Percentiles rank a stretch among this genome's conserved stretches.
phyloP scores from a whole-genome alignment of 2,888 invertebrate species.

The Lysandra coridon region DNA sequence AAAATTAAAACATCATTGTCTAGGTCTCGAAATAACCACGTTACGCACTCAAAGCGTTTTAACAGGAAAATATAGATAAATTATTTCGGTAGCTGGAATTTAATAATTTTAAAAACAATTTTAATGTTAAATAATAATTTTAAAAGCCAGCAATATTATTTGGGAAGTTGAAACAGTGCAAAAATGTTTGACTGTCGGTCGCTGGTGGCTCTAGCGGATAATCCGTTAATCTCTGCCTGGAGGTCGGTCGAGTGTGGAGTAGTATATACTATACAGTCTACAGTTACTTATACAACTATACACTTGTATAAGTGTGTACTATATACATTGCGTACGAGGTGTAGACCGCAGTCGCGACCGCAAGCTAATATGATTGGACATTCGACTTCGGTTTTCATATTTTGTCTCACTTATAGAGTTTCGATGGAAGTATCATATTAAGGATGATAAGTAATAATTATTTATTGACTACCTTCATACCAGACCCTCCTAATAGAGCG shows the following conservation, averaged over 20 bases:
- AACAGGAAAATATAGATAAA: background rate
- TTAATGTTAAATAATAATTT: background rate
- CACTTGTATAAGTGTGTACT: background rate
- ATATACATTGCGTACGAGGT: background rate
- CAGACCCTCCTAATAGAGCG: too few relatives aligned
- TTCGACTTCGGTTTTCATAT: background rate
- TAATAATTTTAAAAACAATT: too few relatives aligned
- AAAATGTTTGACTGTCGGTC: background rate
- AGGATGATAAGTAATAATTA: too few relatives aligned
- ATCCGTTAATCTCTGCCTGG: conserved; percentile 36
- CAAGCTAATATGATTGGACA: background rate
- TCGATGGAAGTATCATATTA: too few relatives aligned
- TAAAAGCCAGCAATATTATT: background rate
- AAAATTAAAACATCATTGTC: background rate
- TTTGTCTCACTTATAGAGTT: background rate
- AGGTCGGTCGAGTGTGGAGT: conserved; percentile 33
- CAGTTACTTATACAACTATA: background rate
- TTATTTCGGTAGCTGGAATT: background rate
- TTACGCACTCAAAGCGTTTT: background rate
- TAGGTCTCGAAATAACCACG: background rate
- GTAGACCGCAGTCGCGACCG: background rate
- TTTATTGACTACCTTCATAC: too few relatives aligned
- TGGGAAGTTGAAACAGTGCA: background rate
- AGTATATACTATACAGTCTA: background rate
- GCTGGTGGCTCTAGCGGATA: conserved; percentile 4